Evolutionary conservation across 2,888 invertebrate genomes (phyloP).

Genomic region (Sussaba pulchella): DNA sequence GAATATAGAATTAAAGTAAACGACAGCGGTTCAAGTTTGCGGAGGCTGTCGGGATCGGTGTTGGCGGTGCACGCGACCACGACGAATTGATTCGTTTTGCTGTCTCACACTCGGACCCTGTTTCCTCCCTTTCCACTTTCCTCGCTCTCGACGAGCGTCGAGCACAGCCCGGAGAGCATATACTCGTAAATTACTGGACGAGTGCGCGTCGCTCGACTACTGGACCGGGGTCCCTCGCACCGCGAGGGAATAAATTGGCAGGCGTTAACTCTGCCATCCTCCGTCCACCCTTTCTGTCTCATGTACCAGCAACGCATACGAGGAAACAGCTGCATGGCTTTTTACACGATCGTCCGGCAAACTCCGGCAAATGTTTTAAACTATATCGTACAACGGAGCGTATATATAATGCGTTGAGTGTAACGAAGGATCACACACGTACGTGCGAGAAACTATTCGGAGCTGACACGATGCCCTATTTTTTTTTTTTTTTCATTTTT

Average conservation of each 20-base stretch:
- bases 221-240: conserved; percentile 34
- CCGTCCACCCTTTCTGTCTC: conserved; percentile 33
- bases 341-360: conserved; percentile 73
- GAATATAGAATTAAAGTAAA: conserved; percentile 9
- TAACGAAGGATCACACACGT: not conserved
- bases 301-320: conserved; percentile 42
- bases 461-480: conserved; percentile 8
- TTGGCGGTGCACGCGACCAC: conserved; percentile 53
- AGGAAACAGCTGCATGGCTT: conserved; percentile 71
- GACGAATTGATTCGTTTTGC: conserved; percentile 69
- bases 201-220: conserved; percentile 39
- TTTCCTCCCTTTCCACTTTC: not conserved
- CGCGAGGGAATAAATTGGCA: conserved; percentile 76
- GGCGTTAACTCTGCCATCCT: conserved; percentile 72
- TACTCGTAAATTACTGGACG: conserved; percentile 67
- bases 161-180: conserved; percentile 44
- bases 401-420: not conserved
- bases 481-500: no score
- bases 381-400: conserved; percentile 3
- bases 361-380: conserved; percentile 37
- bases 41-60: conserved; percentile 33
- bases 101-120: conserved; percentile 34
- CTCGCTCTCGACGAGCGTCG: conserved; percentile 39
- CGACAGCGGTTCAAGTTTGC: conserved; percentile 46
- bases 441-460: conserved; percentile 18